A percentile compares a stretch with the other conserved stretches of the same genome.
phyloP scores from a whole-genome alignment of 2,113 vertebrate species.

The Syngnathus typhle region DNA sequence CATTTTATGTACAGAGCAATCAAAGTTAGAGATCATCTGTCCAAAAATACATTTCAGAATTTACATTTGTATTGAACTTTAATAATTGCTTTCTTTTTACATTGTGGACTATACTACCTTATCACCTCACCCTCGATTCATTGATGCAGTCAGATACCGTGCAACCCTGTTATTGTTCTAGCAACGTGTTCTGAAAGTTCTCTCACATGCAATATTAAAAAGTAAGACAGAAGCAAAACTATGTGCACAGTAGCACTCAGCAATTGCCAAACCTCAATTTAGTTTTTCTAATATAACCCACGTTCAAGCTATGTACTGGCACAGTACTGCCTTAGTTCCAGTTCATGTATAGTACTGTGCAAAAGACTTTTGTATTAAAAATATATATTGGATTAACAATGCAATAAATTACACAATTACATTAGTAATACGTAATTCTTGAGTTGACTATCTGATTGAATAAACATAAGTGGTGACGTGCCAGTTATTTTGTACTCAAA shows the following conservation, averaged over 20 bases:
- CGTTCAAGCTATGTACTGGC: neutral
- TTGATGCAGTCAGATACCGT: too few relatives aligned
- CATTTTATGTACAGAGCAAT: neutral
- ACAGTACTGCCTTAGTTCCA: neutral
- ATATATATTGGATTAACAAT: neutral
- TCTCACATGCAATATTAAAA: too few relatives aligned
- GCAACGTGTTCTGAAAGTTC: too few relatives aligned
- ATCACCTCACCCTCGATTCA: too few relatives aligned
- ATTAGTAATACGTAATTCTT: neutral
- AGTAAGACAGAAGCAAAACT: neutral
- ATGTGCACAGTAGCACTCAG: neutral
- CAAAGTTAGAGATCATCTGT: neutral
- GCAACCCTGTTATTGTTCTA: too few relatives aligned
- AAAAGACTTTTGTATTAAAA: neutral
- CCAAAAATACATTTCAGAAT: neutral
- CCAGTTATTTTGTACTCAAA: constrained; percentile 9
- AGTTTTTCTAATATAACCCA: neutral
- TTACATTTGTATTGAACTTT: neutral
- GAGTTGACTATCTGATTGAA: neutral
- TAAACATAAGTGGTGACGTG: neutral
- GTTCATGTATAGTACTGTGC: neutral
- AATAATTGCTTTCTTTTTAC: neutral
- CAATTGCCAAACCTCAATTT: neutral
- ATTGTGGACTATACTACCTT: neutral
- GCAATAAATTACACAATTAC: neutral